Conservation (phyloP, 2,797 vertebrate species). For the Pantherophis alleghaniensis region DNA sequence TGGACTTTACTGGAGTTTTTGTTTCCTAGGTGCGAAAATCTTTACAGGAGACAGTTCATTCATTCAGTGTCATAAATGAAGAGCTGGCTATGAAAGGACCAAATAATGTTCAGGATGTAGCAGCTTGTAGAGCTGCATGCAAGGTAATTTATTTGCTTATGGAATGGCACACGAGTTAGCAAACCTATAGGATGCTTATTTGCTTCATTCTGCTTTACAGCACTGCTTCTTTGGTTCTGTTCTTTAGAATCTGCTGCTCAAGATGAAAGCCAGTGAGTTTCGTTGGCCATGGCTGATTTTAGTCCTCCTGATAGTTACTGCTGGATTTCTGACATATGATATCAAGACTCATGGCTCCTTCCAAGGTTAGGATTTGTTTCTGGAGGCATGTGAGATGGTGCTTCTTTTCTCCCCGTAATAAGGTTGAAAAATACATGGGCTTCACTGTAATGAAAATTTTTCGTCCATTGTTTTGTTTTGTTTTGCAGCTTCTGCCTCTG, state of each 20-base stretch:
- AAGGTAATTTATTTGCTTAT: slow-evolving; percentile 78
- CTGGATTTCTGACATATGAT: slow-evolving; percentile 84
- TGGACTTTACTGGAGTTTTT: no score
- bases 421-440: neutral
- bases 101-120: slow-evolving; percentile 63
- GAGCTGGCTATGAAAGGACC: slow-evolving; percentile 74
- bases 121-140: slow-evolving; percentile 79
- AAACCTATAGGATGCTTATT: fast-evolving
- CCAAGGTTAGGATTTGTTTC: slow-evolving; percentile 68
- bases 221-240: neutral
- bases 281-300: slow-evolving; percentile 84
- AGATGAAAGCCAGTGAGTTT: slow-evolving; percentile 78
- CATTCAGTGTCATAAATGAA: slow-evolving; percentile 89
- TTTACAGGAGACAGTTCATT: slow-evolving; percentile 87
- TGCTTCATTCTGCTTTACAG: neutral
- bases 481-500: slow-evolving; percentile 79
- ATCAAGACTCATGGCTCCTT: slow-evolving; percentile 81
- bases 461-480: neutral
- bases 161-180: slow-evolving; percentile 66
- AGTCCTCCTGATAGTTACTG: slow-evolving; percentile 75
- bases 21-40: slow-evolving; percentile 78
- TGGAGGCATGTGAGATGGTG: neutral
- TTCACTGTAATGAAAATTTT: neutral
- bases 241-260: slow-evolving; percentile 80
- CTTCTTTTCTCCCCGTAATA: neutral